Conservation (phyloP, 2,113 vertebrate genomes). For the Calonectris borealis region DNA sequence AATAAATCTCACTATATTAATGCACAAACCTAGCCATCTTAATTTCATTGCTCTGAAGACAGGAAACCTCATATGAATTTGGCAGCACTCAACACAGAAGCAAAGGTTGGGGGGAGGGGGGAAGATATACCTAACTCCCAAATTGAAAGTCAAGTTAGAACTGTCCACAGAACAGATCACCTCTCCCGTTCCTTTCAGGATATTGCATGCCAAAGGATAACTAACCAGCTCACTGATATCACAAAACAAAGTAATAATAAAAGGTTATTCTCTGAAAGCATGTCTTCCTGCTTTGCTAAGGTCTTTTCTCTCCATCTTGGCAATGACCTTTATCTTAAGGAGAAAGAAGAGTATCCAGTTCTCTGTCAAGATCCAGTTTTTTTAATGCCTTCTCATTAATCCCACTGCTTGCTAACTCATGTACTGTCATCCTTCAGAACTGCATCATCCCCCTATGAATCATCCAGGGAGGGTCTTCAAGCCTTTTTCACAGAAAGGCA, state of each 20-base stretch:
- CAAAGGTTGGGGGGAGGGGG: accelerated
- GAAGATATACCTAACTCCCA: background rate
- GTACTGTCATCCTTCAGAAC: background rate
- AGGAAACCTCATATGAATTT: background rate
- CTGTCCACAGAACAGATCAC: background rate
- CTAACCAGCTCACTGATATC: background rate
- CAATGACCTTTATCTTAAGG: background rate
- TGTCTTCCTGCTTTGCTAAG: background rate
- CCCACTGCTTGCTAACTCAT: background rate
- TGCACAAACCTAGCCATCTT: background rate
- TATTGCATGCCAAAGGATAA: background rate
- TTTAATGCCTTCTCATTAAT: background rate
- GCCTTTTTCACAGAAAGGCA: background rate
- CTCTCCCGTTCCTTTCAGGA: background rate
- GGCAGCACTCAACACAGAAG: background rate
- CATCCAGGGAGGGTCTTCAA: background rate
- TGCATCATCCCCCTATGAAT: background rate
- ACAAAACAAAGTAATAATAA: background rate
- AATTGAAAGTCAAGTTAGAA: background rate
- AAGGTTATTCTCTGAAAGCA: background rate
- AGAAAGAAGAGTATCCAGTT: background rate
- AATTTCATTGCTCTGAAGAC: background rate
- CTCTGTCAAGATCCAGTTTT: background rate
- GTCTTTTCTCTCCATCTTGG: background rate
- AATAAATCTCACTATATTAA: background rate